Evolutionary conservation across 2,113 vertebrate genomes (phyloP).

Genomic region (Ictidomys tridecemlineatus): DNA sequence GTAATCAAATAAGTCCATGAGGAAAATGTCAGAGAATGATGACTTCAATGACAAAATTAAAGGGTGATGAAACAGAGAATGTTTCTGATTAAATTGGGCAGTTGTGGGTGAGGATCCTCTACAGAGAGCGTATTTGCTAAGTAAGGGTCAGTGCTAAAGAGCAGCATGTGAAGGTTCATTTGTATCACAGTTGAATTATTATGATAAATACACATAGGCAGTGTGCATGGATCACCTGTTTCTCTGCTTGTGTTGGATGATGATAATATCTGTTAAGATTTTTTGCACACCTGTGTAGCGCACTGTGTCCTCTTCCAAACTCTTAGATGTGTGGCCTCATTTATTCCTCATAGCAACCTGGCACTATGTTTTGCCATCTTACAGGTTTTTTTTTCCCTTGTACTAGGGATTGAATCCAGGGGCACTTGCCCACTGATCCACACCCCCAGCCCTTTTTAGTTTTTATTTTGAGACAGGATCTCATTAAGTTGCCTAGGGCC

Average conservation of each 20-base stretch:
- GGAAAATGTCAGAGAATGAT: neutral
- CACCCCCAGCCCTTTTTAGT: neutral
- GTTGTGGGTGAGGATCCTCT: neutral
- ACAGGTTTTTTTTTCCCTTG: too few species aligned
- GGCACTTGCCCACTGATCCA: neutral
- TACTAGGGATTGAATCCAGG: neutral
- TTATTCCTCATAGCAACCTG: neutral
- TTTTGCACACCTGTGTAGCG: neutral
- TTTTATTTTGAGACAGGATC: too few species aligned
- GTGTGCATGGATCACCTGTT: rapidly evolving
- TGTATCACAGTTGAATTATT: neutral
- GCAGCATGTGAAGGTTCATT: neutral
- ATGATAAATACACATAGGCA: neutral
- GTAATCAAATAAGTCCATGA: neutral
- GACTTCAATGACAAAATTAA: neutral
- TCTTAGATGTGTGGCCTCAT: neutral
- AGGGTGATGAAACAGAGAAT: neutral
- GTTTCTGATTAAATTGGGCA: neutral
- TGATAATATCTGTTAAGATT: neutral
- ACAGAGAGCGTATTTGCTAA: neutral
- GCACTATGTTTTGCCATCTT: neutral
- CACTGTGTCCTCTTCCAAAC: neutral
- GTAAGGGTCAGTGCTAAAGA: neutral
- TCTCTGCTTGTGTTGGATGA: neutral
- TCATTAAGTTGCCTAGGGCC: too few species aligned